Percentiles rank a stretch among this genome's conserved stretches.
These are phyloP conservation scores for Acanthosepion lycidas DNA, from an alignment of 2,888 invertebrate genomes.

Conservation along the genomic window DNA sequence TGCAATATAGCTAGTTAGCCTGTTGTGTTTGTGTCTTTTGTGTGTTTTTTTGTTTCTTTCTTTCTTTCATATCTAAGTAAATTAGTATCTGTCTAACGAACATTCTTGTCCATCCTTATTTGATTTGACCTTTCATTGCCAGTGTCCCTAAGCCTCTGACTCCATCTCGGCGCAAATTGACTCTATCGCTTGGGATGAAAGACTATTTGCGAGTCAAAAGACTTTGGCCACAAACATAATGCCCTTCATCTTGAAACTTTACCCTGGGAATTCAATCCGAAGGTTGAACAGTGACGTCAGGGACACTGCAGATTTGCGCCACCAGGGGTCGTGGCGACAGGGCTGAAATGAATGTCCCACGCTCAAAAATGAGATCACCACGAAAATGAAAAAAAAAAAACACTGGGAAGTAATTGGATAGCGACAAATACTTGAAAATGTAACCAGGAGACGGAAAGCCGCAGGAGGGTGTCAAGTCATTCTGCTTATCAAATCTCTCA, in stretches of 20 bases:
- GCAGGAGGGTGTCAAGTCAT: slow-evolving; percentile 33
- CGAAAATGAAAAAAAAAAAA: neutral
- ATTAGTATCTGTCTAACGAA: neutral
- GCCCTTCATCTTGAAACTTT: neutral
- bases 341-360: neutral
- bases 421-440: neutral
- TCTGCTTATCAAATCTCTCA: neutral
- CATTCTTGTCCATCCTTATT: neutral
- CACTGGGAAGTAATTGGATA: neutral
- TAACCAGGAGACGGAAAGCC: neutral
- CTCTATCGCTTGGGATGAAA: neutral
- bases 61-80: neutral
- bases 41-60: neutral
- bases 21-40: neutral
- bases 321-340: neutral
- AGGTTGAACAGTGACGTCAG: neutral
- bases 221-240: neutral
- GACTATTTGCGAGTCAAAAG: neutral
- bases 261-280: neutral
- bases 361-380: slow-evolving; percentile 33
- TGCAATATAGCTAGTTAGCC: neutral
- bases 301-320: neutral
- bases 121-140: neutral
- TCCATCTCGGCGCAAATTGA: neutral
- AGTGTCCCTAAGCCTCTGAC: neutral